Evolutionary conservation across 2,113 vertebrate species (phyloP).

Genomic region (Ctenodactylus gundi): DNA sequence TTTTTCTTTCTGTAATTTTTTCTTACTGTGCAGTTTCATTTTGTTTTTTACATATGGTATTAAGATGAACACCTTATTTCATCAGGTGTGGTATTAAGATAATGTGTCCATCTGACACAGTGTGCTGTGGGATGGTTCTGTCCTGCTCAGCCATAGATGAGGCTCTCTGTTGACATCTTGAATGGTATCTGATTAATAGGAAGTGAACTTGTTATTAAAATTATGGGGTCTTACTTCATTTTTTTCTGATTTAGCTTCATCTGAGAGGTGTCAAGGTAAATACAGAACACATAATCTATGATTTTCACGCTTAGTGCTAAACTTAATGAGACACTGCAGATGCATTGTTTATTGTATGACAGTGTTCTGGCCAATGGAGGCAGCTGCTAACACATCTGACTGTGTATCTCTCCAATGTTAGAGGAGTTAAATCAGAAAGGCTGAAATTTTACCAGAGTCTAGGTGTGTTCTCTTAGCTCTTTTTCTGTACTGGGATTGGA

Average conservation of each 20-base stretch:
- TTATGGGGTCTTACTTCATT: not conserved
- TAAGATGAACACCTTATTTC: not conserved
- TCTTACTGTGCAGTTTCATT: not conserved
- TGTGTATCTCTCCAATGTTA: not conserved
- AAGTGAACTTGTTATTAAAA: not conserved
- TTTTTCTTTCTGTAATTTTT: not conserved
- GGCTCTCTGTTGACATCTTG: not conserved
- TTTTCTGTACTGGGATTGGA: not conserved
- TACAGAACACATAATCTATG: not conserved
- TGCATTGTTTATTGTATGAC: not conserved
- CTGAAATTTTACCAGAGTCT: not conserved
- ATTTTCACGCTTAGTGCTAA: not conserved
- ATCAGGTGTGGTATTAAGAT: not conserved
- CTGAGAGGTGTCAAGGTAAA: not conserved
- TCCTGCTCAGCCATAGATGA: not conserved
- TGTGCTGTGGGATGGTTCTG: not conserved
- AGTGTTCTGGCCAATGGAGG: not conserved
- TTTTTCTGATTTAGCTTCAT: slow-evolving; percentile 9
- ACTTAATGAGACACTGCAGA: not conserved
- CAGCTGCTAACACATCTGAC: not conserved
- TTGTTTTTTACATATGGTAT: not conserved
- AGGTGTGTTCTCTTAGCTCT: not conserved
- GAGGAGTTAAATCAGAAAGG: not conserved
- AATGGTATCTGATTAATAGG: not conserved
- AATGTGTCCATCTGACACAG: not conserved